Conservation (phyloP, 37 sponge, comb jelly and placozoan genomes). For the Dysidea cf. avara region DNA sequence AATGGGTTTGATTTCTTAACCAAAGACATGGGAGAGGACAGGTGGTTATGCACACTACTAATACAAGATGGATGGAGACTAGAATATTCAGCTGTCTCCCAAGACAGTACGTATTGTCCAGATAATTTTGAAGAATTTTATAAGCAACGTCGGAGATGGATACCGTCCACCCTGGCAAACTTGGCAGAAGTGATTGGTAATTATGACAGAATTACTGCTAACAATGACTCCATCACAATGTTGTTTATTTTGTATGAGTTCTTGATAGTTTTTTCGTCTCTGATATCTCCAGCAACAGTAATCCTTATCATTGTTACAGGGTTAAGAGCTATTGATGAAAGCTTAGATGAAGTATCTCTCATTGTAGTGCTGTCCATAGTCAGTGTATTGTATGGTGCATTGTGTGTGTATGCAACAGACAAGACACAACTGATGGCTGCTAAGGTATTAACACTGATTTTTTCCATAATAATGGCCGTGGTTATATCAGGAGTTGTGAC, state of each 20-base stretch:
- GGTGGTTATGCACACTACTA: constrained; percentile 94
- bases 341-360: too few relatives aligned
- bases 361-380: too few relatives aligned
- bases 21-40: constrained; percentile 96
- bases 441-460: too few relatives aligned
- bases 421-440: too few relatives aligned
- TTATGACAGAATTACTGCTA: constrained; percentile 30
- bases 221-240: constrained; percentile 64
- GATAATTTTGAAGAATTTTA: constrained; percentile 80
- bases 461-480: too few relatives aligned
- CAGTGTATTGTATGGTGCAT: too few relatives aligned
- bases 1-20: too few relatives aligned
- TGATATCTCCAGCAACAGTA: constrained; percentile 80
- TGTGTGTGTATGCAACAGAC: too few relatives aligned
- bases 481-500: too few relatives aligned
- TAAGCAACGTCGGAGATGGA: constrained; percentile 88
- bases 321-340: constrained; percentile 42
- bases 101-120: too few relatives aligned
- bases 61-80: too few relatives aligned
- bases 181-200: constrained; percentile 53
- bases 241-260: constrained; percentile 80
- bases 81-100: too few relatives aligned
- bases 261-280: constrained; percentile 70
- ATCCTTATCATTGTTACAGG: constrained; percentile 76
- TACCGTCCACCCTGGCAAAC: constrained; percentile 90